Percentiles rank a stretch among this genome's conserved stretches.
phyloP scores from a whole-genome alignment of 1,140 invertebrate genomes.

The Drusus annulatus region DNA sequence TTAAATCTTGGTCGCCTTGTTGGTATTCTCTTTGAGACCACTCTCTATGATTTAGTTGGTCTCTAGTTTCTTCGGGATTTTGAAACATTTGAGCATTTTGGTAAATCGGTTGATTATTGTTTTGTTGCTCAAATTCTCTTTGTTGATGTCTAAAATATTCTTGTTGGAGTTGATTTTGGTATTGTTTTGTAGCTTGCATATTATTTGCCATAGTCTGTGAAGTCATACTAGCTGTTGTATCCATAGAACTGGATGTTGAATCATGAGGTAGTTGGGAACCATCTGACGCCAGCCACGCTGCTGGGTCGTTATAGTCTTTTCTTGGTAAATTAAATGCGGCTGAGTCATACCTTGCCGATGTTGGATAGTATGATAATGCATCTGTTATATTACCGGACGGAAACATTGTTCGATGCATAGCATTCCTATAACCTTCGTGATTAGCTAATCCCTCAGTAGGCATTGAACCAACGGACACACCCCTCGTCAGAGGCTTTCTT shows the following conservation, averaged over 20 bases:
- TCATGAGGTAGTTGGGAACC: slow-evolving; percentile 73
- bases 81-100: slow-evolving; percentile 63
- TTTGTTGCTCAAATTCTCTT: slow-evolving; percentile 61
- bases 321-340: slow-evolving; percentile 72
- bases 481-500: slow-evolving; percentile 66
- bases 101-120: slow-evolving; percentile 61
- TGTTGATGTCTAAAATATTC: slow-evolving; percentile 72
- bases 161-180: slow-evolving; percentile 73
- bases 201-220: slow-evolving; percentile 72
- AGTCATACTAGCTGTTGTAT: slow-evolving; percentile 75
- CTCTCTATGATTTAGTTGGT: slow-evolving; percentile 61
- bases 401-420: slow-evolving; percentile 78
- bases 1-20: slow-evolving; percentile 65
- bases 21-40: slow-evolving; percentile 65
- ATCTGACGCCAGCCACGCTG: slow-evolving; percentile 73
- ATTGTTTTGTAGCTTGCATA: slow-evolving; percentile 73
- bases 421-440: slow-evolving; percentile 78
- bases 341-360: slow-evolving; percentile 78
- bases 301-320: slow-evolving; percentile 73
- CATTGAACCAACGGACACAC: slow-evolving; percentile 71
- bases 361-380: slow-evolving; percentile 83
- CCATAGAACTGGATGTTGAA: slow-evolving; percentile 74
- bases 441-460: slow-evolving; percentile 72
- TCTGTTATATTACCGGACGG: slow-evolving; percentile 82
- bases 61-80: slow-evolving; percentile 64